Evolutionary conservation across 2,113 vertebrate species (phyloP).

Genomic region (Lepisosteus oculatus): DNA sequence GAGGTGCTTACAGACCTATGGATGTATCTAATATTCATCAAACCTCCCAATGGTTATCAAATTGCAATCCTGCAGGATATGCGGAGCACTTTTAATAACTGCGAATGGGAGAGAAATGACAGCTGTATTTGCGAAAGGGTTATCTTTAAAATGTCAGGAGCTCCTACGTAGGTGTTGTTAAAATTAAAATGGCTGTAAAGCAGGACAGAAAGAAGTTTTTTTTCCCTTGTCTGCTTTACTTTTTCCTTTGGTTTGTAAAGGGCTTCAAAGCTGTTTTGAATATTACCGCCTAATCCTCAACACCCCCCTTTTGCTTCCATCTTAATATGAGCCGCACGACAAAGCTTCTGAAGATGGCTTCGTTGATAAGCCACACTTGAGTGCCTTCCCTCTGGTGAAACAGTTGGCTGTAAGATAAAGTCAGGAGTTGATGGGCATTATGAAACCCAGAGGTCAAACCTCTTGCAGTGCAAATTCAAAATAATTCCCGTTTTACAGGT

Average conservation of each 20-base stretch:
- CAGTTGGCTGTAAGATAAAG: no score
- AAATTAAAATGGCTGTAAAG: slow-evolving; percentile 8
- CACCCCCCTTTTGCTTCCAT: no score
- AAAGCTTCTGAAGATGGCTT: no score
- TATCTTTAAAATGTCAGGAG: slow-evolving; percentile 31
- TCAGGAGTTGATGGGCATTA: no score
- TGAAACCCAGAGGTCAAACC: no score
- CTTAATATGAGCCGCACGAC: no score
- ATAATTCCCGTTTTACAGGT: neutral
- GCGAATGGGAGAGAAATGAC: neutral
- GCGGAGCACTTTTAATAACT: slow-evolving; percentile 22
- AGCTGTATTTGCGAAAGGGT: slow-evolving; percentile 18
- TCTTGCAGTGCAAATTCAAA: no score
- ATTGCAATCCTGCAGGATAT: neutral
- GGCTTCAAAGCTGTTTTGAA: neutral
- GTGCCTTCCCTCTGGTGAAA: no score
- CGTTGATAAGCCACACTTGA: no score
- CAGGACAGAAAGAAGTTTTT: slow-evolving; percentile 2
- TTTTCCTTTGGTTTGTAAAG: neutral
- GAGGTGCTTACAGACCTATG: slow-evolving; percentile 4
- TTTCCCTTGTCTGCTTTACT: neutral
- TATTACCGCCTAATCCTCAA: no score
- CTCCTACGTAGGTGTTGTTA: slow-evolving; percentile 2
- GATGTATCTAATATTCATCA: slow-evolving; percentile 14
- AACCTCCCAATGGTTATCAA: slow-evolving; percentile 3